phyloP scores from a whole-genome alignment of 1,140 invertebrate species.

The Homarus americanus region DNA sequence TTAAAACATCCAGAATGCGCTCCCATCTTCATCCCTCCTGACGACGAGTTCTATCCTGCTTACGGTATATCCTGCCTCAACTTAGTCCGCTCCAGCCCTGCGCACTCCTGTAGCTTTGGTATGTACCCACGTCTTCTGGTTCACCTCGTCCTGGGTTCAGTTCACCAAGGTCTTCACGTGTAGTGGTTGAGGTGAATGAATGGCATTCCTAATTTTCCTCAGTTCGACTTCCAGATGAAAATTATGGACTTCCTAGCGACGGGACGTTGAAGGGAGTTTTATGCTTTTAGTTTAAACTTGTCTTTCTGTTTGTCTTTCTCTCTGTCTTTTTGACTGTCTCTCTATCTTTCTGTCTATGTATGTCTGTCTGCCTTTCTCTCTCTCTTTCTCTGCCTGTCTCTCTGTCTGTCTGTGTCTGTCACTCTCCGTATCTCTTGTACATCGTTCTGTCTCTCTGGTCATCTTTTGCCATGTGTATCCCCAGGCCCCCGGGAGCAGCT shows the following conservation, averaged over 20 bases:
- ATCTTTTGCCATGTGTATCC: background rate
- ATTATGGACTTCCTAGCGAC: no score
- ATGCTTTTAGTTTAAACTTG: no score
- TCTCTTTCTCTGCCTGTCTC: background rate
- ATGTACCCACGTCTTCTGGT: background rate
- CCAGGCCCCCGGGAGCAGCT: slow-evolving; percentile 90
- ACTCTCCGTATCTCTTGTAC: background rate
- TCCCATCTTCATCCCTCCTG: slow-evolving; percentile 85
- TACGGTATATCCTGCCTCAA: slow-evolving; percentile 83
- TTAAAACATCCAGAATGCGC: slow-evolving; percentile 86
- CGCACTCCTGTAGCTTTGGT: slow-evolving; percentile 77
- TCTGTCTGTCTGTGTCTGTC: background rate
- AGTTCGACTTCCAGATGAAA: no score
- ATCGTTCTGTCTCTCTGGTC: background rate
- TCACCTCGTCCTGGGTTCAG: background rate
- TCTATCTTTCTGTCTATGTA: no score
- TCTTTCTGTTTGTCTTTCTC: no score
- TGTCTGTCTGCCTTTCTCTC: no score
- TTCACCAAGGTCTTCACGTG: background rate
- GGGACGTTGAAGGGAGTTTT: no score
- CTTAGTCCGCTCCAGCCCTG: slow-evolving; percentile 85
- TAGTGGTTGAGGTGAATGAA: no score
- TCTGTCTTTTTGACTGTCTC: no score
- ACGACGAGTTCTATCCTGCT: slow-evolving; percentile 85
- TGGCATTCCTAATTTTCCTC: no score